Conservation (phyloP, 2,113 vertebrate genomes). For the Callorhinus ursinus region DNA sequence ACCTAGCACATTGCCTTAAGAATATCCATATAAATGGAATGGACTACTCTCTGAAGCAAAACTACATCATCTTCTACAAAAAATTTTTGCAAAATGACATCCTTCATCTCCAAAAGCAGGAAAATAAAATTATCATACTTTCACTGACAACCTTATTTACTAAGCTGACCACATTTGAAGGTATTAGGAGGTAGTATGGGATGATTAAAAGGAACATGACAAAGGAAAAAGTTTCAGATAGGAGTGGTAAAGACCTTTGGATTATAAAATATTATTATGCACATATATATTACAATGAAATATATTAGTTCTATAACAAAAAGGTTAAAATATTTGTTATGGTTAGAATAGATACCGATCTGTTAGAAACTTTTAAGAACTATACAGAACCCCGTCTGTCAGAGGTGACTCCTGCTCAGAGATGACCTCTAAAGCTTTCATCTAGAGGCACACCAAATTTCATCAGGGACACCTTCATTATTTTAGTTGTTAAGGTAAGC, state of each 20-base stretch:
- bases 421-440: background rate
- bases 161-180: background rate
- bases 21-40: background rate
- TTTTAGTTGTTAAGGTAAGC: background rate
- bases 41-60: background rate
- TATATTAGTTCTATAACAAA: background rate
- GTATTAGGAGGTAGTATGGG: background rate
- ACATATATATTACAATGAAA: background rate
- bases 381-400: background rate
- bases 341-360: background rate
- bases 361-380: constrained; percentile 7
- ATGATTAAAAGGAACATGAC: background rate
- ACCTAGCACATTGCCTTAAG: background rate
- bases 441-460: background rate
- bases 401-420: background rate
- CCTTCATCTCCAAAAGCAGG: background rate
- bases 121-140: constrained; percentile 17
- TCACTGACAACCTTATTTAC: background rate
- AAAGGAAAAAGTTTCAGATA: background rate
- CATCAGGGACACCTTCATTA: background rate
- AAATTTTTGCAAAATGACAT: background rate
- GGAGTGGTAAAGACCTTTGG: background rate
- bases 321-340: background rate
- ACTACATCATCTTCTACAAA: background rate
- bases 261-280: background rate